Conservation (phyloP, 2,797 vertebrate species). For the Poliocrania exsul region DNA sequence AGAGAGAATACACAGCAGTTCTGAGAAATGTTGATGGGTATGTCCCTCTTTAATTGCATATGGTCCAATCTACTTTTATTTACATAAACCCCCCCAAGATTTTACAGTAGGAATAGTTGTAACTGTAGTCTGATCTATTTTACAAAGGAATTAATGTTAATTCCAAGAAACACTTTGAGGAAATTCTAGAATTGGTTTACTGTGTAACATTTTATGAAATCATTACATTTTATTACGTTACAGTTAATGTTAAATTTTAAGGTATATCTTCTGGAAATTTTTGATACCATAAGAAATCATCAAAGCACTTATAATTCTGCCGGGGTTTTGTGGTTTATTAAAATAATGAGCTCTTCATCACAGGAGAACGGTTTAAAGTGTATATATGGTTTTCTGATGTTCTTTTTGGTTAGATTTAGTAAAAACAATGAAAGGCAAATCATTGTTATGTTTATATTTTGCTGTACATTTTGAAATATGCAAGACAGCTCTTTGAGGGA, state of each 20-base stretch:
- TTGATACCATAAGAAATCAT: conserved; percentile 49
- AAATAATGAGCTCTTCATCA: conserved; percentile 75
- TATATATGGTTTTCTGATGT: conserved; percentile 31
- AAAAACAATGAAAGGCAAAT: conserved; percentile 66
- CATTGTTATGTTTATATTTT: background rate
- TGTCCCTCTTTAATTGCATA: background rate
- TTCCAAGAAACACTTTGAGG: background rate
- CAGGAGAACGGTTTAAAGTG: conserved; percentile 63
- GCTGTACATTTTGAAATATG: background rate
- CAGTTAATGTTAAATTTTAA: conserved; percentile 62
- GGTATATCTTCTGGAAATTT: background rate
- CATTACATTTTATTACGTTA: conserved; percentile 68
- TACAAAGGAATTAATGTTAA: background rate
- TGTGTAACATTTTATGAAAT: conserved; percentile 53
- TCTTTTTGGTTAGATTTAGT: conserved; percentile 70
- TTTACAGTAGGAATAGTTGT: background rate
- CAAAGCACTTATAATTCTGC: conserved; percentile 63
- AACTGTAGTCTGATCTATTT: background rate
- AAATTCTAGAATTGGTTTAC: conserved; percentile 13
- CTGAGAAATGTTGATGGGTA: background rate
- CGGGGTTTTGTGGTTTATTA: conserved; percentile 28
- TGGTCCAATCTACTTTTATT: background rate
- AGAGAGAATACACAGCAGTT: background rate
- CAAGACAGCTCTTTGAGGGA: background rate
- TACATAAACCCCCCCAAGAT: background rate